Conservation (phyloP, 2,113 vertebrate species). For the Origma solitaria region DNA sequence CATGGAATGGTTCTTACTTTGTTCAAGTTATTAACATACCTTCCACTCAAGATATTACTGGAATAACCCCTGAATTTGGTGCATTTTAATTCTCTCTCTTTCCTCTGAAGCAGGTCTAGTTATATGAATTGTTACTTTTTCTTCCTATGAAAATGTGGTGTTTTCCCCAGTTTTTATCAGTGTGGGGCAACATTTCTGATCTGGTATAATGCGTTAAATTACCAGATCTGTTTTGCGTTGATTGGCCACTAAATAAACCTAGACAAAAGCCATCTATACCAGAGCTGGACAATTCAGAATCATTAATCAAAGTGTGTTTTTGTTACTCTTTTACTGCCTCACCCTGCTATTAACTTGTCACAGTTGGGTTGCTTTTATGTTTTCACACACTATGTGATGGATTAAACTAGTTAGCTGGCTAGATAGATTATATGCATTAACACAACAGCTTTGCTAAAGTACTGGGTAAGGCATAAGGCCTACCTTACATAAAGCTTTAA, state of each 20-base stretch:
- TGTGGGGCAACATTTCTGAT: not conserved
- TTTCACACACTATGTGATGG: conserved; percentile 66
- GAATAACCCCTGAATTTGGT: not conserved
- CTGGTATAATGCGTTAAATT: conserved; percentile 56
- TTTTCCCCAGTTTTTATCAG: not conserved
- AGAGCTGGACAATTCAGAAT: conserved; percentile 33
- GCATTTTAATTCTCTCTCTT: not conserved
- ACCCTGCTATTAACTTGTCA: conserved; percentile 71
- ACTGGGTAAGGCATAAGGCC: conserved; percentile 36
- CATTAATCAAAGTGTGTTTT: conserved; percentile 70
- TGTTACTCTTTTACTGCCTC: conserved; percentile 63
- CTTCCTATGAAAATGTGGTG: not conserved
- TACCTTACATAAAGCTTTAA: conserved; percentile 50
- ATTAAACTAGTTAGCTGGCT: conserved; percentile 77
- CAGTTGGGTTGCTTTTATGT: conserved; percentile 66
- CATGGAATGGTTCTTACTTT: not conserved
- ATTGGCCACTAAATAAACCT: conserved; percentile 65
- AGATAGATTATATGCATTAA: conserved; percentile 73
- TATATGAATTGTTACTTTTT: not conserved
- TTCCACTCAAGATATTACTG: not conserved
- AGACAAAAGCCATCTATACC: conserved; percentile 54
- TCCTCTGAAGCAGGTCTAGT: not conserved
- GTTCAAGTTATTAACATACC: not conserved
- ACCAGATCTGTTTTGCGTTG: conserved; percentile 64
- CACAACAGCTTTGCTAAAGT: conserved; percentile 58